A percentile compares a stretch with the other conserved stretches of the same genome.
Evolutionary conservation across 2,113 vertebrate species (phyloP).

Genomic region (Erinaceus europaeus): DNA sequence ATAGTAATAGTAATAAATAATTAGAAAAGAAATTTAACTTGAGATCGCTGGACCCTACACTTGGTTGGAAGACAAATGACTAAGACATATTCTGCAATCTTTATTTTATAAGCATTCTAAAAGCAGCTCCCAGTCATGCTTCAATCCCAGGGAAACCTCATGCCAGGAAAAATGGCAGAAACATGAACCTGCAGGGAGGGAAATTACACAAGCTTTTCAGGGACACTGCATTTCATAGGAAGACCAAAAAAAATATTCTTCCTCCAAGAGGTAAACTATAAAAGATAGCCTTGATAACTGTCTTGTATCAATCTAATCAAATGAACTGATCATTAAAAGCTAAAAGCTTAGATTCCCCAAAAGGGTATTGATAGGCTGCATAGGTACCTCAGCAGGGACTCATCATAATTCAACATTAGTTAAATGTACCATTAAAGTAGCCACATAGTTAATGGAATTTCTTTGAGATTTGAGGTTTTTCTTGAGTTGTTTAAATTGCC

Average conservation of each 20-base stretch:
- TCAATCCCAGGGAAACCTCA: not conserved
- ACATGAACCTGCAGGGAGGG: not conserved
- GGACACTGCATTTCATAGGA: not conserved
- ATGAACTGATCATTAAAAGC: constrained; percentile 56
- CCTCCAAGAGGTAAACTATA: not conserved
- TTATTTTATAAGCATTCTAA: not conserved
- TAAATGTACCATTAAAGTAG: constrained; percentile 70
- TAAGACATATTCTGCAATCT: not conserved
- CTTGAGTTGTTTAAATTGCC: constrained; percentile 66
- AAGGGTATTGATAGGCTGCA: constrained; percentile 46
- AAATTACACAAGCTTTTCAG: not conserved
- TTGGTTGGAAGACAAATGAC: not conserved
- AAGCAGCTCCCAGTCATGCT: not conserved
- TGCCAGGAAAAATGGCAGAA: not conserved
- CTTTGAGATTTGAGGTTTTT: constrained; percentile 29
- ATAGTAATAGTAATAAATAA: no score
- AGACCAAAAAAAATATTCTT: not conserved
- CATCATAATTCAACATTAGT: constrained; percentile 67
- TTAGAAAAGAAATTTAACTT: not conserved
- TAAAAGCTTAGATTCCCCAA: constrained; percentile 66
- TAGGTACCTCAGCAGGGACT: constrained; percentile 37
- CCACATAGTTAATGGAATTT: constrained; percentile 67
- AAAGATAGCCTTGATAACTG: constrained; percentile 44
- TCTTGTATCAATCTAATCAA: constrained; percentile 35
- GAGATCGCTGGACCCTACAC: not conserved